These are phyloP conservation scores for Zaprionus taronus DNA, from an alignment of 1,140 invertebrate species.

Conservation along the genomic window DNA sequence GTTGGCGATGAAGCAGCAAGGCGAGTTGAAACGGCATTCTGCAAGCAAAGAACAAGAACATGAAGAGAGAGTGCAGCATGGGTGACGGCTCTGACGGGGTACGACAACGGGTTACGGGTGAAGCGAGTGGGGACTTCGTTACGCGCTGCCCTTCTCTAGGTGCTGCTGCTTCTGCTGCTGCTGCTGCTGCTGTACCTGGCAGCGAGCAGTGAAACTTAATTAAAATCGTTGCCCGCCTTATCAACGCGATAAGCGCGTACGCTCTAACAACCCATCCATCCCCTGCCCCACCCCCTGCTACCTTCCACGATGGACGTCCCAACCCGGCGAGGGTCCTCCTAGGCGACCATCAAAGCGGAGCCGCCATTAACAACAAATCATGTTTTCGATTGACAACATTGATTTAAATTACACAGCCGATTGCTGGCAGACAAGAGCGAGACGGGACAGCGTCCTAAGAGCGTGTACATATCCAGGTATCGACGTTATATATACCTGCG, in stretches of 20 bases:
- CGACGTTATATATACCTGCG: not conserved
- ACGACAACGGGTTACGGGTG: not conserved
- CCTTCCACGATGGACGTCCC: constrained; percentile 18
- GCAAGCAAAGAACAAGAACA: not conserved
- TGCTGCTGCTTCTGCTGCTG: not conserved
- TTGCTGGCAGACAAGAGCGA: constrained; percentile 62
- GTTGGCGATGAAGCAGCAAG: constrained; percentile 82
- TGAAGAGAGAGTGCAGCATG: not conserved
- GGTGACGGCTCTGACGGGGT: not conserved
- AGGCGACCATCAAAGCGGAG: constrained; percentile 71
- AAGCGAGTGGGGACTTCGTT: not conserved
- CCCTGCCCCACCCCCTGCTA: not conserved
- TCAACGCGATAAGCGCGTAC: constrained; percentile 68
- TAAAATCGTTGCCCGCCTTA: constrained; percentile 74
- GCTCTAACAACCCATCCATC: constrained; percentile 33
- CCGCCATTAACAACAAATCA: constrained; percentile 84
- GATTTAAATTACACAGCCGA: constrained; percentile 83
- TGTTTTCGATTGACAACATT: constrained; percentile 84
- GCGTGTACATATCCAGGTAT: constrained; percentile 34
- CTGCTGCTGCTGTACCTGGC: constrained; percentile 9
- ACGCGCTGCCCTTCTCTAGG: not conserved
- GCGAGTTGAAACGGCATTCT: constrained; percentile 85
- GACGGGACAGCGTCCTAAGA: constrained; percentile 58
- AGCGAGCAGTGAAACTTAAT: constrained; percentile 63
- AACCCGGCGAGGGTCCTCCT: constrained; percentile 8